Percentiles rank a stretch among this genome's conserved stretches.
Conservation (phyloP, 2,113 vertebrate species). For the Parotia lawesii region DNA sequence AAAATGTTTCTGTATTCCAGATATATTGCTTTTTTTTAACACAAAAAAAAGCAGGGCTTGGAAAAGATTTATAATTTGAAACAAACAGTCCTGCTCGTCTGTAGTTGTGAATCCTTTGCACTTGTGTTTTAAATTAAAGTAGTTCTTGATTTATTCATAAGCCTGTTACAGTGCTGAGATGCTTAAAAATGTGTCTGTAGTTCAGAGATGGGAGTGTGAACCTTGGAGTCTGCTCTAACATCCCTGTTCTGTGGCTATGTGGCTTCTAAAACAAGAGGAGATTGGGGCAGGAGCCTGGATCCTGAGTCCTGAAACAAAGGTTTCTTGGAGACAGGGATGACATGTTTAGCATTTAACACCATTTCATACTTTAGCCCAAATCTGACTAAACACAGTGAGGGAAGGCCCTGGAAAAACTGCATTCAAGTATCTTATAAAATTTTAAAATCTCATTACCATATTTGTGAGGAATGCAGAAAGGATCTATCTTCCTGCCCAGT, state of each 20-base stretch:
- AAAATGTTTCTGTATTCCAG: constrained; percentile 63
- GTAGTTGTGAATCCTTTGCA: constrained; percentile 78
- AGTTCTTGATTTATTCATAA: constrained; percentile 69
- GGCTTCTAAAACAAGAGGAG: not conserved
- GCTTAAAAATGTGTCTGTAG: not conserved
- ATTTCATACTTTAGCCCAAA: not conserved
- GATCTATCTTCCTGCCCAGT: not conserved
- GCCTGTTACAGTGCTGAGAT: not conserved
- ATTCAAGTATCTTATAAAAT: not conserved
- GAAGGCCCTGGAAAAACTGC: not conserved
- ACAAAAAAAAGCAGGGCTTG: constrained; percentile 55
- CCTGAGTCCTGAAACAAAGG: not conserved
- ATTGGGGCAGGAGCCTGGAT: not conserved
- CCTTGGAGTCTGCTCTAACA: not conserved
- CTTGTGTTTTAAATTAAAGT: constrained; percentile 83
- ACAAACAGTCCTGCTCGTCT: constrained; percentile 64
- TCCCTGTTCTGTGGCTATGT: not conserved
- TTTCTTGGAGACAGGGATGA: not conserved
- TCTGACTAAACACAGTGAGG: not conserved
- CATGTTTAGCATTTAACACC: not conserved
- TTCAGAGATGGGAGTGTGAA: not conserved
- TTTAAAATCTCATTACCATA: not conserved
- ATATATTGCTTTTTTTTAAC: constrained; percentile 51
- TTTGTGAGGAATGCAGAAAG: not conserved
- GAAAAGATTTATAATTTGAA: constrained; percentile 69